Evolutionary conservation across 1,140 invertebrate genomes (phyloP), one percentile per base, ranked within the genome.

Genomic region (Oreohelix idahoensis): DNA sequence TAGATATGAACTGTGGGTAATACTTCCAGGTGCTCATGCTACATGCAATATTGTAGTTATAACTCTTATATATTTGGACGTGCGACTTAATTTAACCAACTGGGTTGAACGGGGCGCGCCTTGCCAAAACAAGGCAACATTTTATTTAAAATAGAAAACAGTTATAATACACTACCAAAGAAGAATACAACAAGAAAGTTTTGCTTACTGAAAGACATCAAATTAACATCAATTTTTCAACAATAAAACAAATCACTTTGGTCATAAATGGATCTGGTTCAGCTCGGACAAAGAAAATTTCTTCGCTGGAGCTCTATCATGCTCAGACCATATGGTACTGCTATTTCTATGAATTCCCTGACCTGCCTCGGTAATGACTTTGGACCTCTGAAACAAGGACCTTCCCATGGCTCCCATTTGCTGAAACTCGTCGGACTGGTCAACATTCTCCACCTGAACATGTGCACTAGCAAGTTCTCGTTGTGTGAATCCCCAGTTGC

Each of bases 401-500:
- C 74, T 45, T 29, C 42, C 74, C 74, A 76, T 51, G 42, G 74
- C 74, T 4, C 74, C 74, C 45, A 29, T 73, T 42, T 15, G 38
- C 11, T 45, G 69, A 23, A 35, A 35, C 32, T 2, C 4, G 36
- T 71, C 36, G 29, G 69, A 13, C 32, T 39, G 5, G 15, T 38
- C 35, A 26, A 42, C 4, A 23, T 38, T n/a, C 35, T 38, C 36
- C 17, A 49, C 45, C 2, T 15, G 23, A 32, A 76, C n/a, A 26
- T 51, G 4, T 49, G 11, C 29, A 32, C 13, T 20, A 1, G 1
- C 17, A 2, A 76, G 74, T 45, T 76, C 74, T 8, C 42, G 17
- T 10, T 39, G 29, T 10, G 74, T 51, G 23, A 76, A 76, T 35
- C 45, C 45, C 23, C 4, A 76, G 23, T 39, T 32, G 29, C 13